These are phyloP conservation scores for Himalopsyche anomala DNA, from an alignment of 2,888 invertebrate species.

Conservation along the genomic window DNA sequence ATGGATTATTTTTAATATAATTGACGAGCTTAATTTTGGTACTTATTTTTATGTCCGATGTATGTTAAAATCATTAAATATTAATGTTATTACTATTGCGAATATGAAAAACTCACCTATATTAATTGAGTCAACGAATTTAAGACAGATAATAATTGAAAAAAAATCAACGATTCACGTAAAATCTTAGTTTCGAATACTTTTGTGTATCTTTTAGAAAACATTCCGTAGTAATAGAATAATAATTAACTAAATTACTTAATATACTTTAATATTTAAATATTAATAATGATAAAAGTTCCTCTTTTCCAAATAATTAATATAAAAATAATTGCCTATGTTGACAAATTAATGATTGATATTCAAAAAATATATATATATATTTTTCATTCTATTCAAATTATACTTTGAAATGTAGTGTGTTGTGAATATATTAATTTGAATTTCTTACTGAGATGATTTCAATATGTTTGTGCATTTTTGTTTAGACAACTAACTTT, in stretches of 20 bases:
- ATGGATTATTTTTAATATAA: background rate
- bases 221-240: constrained; percentile 39
- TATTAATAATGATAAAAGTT: background rate
- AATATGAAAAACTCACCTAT: background rate
- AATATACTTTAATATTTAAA: constrained; percentile 1
- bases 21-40: background rate
- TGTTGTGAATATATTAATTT: too few relatives aligned
- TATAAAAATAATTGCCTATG: background rate
- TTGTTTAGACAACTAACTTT: too few relatives aligned
- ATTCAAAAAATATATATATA: background rate
- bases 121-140: constrained; percentile 20
- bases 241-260: background rate
- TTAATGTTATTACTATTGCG: background rate
- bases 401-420: too few relatives aligned
- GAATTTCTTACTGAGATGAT: too few relatives aligned
- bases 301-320: constrained; percentile 1
- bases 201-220: background rate
- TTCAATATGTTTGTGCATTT: too few relatives aligned
- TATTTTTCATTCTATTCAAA: constrained; percentile 1
- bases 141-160: constrained; percentile 39
- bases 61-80: too few relatives aligned
- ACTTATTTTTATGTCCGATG: background rate
- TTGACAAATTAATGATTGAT: background rate
- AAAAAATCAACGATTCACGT: constrained; percentile 29
- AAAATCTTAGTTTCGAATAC: constrained; percentile 12